These are phyloP conservation scores for Ligdia adustata DNA, from an alignment of 2,888 invertebrate species.

Conservation along the genomic window DNA sequence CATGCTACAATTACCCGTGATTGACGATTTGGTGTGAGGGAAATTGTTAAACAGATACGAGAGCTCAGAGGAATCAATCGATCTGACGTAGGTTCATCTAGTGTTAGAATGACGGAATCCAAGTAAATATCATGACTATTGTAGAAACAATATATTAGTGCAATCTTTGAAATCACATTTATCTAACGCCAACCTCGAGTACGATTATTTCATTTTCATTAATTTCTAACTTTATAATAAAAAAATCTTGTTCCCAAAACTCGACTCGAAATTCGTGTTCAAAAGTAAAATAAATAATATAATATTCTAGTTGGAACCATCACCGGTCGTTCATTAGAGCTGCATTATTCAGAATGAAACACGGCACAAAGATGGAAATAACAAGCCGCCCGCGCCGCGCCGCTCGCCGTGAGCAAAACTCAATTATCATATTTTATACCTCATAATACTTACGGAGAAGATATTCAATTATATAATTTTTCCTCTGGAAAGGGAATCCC, in stretches of 20 bases:
- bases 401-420: constrained; percentile 73
- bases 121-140: too few relatives aligned
- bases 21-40: constrained; percentile 27
- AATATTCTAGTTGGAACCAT: constrained; percentile 32
- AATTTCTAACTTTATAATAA: too few relatives aligned
- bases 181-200: too few relatives aligned
- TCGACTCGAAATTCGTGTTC: constrained; percentile 8
- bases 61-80: not conserved
- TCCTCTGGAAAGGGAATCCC: constrained; percentile 80
- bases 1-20: constrained; percentile 33
- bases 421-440: constrained; percentile 84
- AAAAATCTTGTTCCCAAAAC: constrained; percentile 21
- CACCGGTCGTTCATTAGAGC: constrained; percentile 29
- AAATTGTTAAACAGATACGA: constrained; percentile 16
- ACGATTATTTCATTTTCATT: too few relatives aligned
- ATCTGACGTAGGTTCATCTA: too few relatives aligned
- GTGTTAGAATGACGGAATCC: too few relatives aligned
- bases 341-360: constrained; percentile 32
- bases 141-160: too few relatives aligned
- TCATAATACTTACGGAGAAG: constrained; percentile 82
- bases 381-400: constrained; percentile 32
- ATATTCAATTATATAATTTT: constrained; percentile 84
- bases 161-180: too few relatives aligned
- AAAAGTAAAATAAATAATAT: constrained; percentile 30
- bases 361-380: constrained; percentile 41